Percentiles rank a stretch among this genome's conserved stretches.
Conservation (phyloP, 2,113 vertebrate species). For the Regulus satrapa region DNA sequence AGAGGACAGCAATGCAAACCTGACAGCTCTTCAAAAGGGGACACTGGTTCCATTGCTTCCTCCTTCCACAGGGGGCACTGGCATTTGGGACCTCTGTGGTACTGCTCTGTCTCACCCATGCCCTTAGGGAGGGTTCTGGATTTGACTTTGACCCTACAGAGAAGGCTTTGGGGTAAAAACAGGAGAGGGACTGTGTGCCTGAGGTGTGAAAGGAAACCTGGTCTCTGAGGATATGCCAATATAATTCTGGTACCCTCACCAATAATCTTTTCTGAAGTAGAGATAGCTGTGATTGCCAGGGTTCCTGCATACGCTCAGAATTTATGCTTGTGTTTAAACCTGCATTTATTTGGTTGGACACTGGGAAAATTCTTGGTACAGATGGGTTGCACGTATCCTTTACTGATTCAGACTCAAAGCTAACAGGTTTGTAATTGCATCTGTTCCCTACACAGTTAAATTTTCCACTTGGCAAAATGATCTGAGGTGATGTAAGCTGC, state of each 20-base stretch:
- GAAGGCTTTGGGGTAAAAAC: neutral
- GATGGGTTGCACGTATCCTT: neutral
- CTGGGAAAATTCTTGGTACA: neutral
- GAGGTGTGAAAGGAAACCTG: neutral
- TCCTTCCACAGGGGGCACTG: neutral
- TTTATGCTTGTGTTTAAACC: neutral
- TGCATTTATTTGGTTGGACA: neutral
- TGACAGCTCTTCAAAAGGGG: neutral
- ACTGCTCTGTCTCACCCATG: neutral
- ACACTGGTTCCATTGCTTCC: neutral
- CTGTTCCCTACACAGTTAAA: neutral
- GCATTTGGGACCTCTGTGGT: neutral
- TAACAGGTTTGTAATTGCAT: neutral
- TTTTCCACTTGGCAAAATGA: neutral
- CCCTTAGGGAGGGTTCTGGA: neutral
- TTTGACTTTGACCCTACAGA: neutral
- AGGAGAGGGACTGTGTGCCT: neutral
- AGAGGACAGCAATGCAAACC: neutral
- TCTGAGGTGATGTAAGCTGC: neutral
- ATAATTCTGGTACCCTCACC: neutral
- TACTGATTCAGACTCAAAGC: neutral
- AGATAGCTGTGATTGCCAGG: neutral
- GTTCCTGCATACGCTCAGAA: neutral
- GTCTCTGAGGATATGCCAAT: neutral
- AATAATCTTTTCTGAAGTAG: neutral